Evolutionary conservation across 2,888 invertebrate genomes (phyloP), one percentile per base, ranked within the genome.

Genomic region (Amblyjoppa proteus): DNA sequence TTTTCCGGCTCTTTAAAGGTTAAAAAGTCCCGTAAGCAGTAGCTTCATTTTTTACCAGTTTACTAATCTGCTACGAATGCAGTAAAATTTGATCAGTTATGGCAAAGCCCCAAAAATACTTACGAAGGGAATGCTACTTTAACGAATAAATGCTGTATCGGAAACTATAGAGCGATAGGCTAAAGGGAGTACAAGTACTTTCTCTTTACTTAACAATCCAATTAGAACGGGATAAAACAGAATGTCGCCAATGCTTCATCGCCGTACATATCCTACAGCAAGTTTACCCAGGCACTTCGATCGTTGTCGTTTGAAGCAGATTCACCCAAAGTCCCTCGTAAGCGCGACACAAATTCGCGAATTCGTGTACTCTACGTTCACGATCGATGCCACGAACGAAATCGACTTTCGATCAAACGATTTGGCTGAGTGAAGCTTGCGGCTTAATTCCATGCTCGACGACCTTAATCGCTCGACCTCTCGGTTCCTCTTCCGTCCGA

Each of bases 361-460:
- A 34, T 34, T 76, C 64, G 51, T 49, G 66, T 51, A 28, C 13
- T 77, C 20, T 56, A 61, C 34, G 61, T 34, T 76, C 34, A 78
- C 45, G 85, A 71, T 74, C 53, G 75, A 82, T 49, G 79, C 85
- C 79, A 76, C 76, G 82, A 82, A 82, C 73, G 71, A 83, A 83
- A 83, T 85, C 85, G 83, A 83, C 76, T 80, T 85, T 83, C 85
- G 85, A 85, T 83, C 83, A 85, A 85, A 82, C 85, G 85, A 85
- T 83, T 85, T 85, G 83, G 83, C 78, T 64, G 68, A 53, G 71
- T 84, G 76, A 64, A 75, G 76, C 81, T 87, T 82, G 82, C 82
- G 84, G 81, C 81, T 85, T 84, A 87, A 68, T 85, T 82, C 79
- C 79, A 82, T 77, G 53, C 84, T 79, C 85, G 75, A 66, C 85